Percentiles rank a stretch among this genome's conserved stretches.
phyloP scores from a whole-genome alignment of 1,140 invertebrate species.

The Acromyrmex charruanus region DNA sequence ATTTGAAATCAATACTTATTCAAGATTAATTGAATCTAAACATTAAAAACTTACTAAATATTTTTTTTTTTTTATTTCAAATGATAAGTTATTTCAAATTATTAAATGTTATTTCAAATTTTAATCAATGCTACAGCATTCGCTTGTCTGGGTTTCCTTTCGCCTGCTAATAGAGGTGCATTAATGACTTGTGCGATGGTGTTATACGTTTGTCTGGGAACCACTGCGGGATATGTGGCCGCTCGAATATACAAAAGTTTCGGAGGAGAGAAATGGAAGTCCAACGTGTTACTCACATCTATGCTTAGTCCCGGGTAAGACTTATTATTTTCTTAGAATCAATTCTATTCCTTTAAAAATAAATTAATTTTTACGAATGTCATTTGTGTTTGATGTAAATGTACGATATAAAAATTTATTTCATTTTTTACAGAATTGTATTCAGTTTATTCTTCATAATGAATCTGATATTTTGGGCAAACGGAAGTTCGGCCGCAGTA shows the following conservation, averaged over 20 bases:
- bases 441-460: slow-evolving; percentile 98
- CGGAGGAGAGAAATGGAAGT: slow-evolving; percentile 99
- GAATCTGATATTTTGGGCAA: slow-evolving; percentile 98
- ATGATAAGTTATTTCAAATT: not conserved
- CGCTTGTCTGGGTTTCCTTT: slow-evolving; percentile 98
- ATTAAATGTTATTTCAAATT: slow-evolving; percentile 11
- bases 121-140: slow-evolving; percentile 89
- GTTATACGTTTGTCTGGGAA: slow-evolving; percentile 97
- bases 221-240: slow-evolving; percentile 98
- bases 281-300: slow-evolving; percentile 98
- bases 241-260: slow-evolving; percentile 99
- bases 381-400: not conserved
- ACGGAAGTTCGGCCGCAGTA: slow-evolving; percentile 97
- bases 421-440: slow-evolving; percentile 91
- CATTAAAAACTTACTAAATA: not conserved
- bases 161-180: slow-evolving; percentile 98
- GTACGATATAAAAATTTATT: slow-evolving; percentile 31
- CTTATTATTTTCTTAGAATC: not conserved
- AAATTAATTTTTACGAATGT: not conserved
- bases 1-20: not conserved
- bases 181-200: slow-evolving; percentile 99
- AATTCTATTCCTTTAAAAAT: not conserved
- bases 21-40: slow-evolving; percentile 30
- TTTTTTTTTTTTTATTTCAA: not conserved
- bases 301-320: slow-evolving; percentile 97